Conservation (phyloP, 2,797 vertebrate species). For the Lepus townsendii region DNA sequence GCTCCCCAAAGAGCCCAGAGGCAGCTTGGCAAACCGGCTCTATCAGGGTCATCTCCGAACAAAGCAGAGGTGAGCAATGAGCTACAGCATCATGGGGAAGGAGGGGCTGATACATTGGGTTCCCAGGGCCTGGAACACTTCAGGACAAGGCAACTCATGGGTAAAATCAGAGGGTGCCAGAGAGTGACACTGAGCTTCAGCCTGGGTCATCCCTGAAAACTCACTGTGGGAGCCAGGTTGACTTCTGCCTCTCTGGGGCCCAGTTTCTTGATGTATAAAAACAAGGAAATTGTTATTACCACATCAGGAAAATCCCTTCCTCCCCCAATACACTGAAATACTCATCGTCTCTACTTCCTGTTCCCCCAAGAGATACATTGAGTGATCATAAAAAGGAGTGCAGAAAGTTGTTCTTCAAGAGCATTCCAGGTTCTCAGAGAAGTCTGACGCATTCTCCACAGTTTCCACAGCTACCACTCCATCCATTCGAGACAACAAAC, state of each 20-base stretch:
- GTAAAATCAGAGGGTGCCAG: background rate
- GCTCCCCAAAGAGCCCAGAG: conserved; percentile 51
- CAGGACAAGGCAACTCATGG: conserved; percentile 66
- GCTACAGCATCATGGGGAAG: background rate
- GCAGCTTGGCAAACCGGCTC: rapidly evolving
- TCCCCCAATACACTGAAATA: background rate
- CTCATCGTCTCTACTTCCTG: conserved; percentile 72
- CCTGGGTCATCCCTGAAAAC: background rate
- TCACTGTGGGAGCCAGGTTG: background rate
- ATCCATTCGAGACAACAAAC: background rate
- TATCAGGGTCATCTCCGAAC: background rate
- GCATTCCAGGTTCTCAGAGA: conserved; percentile 67
- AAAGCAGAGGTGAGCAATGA: background rate
- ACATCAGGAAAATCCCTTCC: conserved; percentile 22
- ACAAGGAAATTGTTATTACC: conserved; percentile 6
- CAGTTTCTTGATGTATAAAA: conserved; percentile 46
- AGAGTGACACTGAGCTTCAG: conserved; percentile 20
- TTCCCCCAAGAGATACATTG: conserved; percentile 60
- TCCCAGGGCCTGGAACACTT: conserved; percentile 55
- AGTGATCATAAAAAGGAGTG: conserved; percentile 48
- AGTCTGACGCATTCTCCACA: background rate
- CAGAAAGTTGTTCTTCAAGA: conserved; percentile 70
- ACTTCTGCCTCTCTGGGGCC: background rate
- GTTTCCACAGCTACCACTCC: background rate
- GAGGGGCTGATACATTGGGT: background rate